Conservation (phyloP, 2,888 invertebrate species). For the Cephus rjabovi region DNA sequence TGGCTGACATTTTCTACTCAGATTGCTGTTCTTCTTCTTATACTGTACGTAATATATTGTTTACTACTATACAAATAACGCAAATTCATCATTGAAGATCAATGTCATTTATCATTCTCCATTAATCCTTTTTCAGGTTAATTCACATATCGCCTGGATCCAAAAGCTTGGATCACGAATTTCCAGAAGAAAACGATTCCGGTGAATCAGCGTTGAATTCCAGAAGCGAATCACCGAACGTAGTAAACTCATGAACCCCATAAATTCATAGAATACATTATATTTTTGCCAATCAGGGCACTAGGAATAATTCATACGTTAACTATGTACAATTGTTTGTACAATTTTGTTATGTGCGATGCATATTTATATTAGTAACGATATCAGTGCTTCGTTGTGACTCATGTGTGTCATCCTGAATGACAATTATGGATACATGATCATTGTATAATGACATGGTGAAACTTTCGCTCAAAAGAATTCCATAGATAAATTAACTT, state of each 20-base stretch:
- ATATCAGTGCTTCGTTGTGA: too few species aligned
- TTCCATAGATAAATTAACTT: neutral
- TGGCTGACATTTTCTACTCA: slow-evolving; percentile 81
- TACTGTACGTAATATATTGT: slow-evolving; percentile 72
- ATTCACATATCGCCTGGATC: slow-evolving; percentile 60
- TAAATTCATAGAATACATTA: neutral
- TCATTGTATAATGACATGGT: neutral
- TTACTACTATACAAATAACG: neutral
- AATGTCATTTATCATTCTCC: slow-evolving; percentile 5
- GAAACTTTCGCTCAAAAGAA: neutral
- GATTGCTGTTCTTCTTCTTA: slow-evolving; percentile 73
- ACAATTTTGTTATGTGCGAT: neutral
- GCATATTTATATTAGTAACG: neutral
- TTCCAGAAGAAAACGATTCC: slow-evolving; percentile 48
- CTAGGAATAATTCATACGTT: neutral
- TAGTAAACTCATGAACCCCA: neutral
- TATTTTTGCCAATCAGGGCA: neutral
- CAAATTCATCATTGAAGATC: neutral
- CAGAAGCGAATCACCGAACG: neutral
- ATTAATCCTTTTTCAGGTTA: slow-evolving; percentile 44
- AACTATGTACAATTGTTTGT: neutral
- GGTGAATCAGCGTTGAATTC: neutral
- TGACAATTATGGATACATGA: too few species aligned
- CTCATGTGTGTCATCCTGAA: too few species aligned
- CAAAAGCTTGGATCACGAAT: slow-evolving; percentile 53